Base-by-base conservation (phyloP, 2,888 invertebrate species). In the Andricus curvator region DNA sequence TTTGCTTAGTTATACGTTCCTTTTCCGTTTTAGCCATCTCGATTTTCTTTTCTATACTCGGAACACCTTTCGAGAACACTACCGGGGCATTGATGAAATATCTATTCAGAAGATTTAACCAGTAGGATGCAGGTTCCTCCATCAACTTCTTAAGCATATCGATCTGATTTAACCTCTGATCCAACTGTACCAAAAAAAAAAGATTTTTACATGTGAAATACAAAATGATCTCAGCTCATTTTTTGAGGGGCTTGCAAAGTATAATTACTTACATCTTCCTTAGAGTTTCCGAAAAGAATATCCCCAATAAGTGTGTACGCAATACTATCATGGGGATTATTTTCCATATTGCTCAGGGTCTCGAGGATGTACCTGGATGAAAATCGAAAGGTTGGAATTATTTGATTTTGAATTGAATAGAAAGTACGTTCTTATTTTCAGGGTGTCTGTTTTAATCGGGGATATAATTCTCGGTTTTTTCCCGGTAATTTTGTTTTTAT, bases 261-360 rank as follows among this genome's bases (percentile, higher is more conserved):
- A 60, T 82, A 78, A 74, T 66, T 17, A 94, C 95, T 94, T 92
- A 97, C 97, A 92, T 97, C 96, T 85, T 95, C 93, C 85, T 95
- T 94, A 67, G 94, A 94, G 79, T 95, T 94, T 20, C 97, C 97
- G 92, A 97, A 98, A 44, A 98, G 93, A 89, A 97, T 96, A 90
- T 98, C 97, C 0, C 96, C 96, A 85, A 98, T 97, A 78, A 97
- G 94, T 87, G 96, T 94, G 89, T 96, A 96, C 0, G 97, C 96
- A 77, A 98, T 93, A 0, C 95, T 94, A 84, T 96, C 95, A 89
- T 97, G 97, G 0, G 98, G 97, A 85, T 94, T 94, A 20, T 95
- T 95, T 92, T 97, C 98, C 74, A 98, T 94, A 89, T 94, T 94
- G 81, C 96, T 96, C 62, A 96, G 93, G 82, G 94, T 94, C 89